Conservation (phyloP, 2,888 invertebrate genomes). For the Andrena camellia region DNA sequence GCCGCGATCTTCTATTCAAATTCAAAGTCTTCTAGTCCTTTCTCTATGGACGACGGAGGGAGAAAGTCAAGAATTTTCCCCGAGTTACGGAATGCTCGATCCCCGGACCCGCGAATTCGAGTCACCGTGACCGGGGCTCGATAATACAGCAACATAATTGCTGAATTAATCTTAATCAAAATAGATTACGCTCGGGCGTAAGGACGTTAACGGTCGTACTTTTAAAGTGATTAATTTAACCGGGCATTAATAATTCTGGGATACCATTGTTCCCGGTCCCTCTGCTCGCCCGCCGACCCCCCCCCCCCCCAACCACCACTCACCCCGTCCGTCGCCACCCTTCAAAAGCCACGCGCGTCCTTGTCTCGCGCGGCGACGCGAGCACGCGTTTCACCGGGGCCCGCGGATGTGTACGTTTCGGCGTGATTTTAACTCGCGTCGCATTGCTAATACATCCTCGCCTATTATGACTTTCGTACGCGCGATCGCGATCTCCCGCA, state of each 20-base stretch:
- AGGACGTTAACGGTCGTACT: slow-evolving; percentile 47
- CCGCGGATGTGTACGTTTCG: slow-evolving; percentile 38
- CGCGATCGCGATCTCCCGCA: slow-evolving; percentile 50
- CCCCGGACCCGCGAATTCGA: slow-evolving; percentile 3
- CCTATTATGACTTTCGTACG: slow-evolving; percentile 52
- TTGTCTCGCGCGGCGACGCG: background rate
- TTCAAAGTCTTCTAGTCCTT: too few relatives aligned
- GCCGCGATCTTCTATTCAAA: too few relatives aligned
- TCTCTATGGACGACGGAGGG: too few relatives aligned
- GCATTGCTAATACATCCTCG: slow-evolving; percentile 40
- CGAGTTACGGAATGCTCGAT: background rate
- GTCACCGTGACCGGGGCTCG: background rate
- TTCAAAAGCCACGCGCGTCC: background rate
- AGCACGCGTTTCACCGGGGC: slow-evolving; percentile 27
- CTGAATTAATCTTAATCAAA: slow-evolving; percentile 63
- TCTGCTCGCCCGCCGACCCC: background rate
- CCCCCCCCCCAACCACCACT: too few relatives aligned
- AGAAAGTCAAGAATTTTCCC: background rate
- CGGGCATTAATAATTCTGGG: slow-evolving; percentile 55
- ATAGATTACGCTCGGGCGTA: slow-evolving; percentile 51
- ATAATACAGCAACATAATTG: slow-evolving; percentile 38
- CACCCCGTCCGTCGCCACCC: background rate
- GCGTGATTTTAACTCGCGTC: slow-evolving; percentile 50
- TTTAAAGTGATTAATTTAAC: slow-evolving; percentile 55
- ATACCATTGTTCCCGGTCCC: slow-evolving; percentile 45